Conservation (phyloP, 1,140 invertebrate species). For the Brachionus asplanchnoidis region DNA sequence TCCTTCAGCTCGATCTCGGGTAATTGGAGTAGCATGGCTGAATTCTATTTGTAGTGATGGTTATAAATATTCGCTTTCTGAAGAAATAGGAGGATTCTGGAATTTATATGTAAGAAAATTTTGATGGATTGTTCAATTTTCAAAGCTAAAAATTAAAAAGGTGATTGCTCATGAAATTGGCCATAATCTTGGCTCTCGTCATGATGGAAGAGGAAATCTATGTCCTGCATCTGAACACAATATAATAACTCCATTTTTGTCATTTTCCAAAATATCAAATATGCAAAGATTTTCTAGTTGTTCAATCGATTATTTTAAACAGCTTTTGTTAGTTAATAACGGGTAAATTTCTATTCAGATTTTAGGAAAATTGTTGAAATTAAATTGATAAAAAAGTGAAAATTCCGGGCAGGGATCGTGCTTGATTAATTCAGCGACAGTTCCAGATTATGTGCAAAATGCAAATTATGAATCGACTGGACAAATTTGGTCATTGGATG, state of each 20-base stretch:
- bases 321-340: neutral
- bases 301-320: slow-evolving; percentile 5
- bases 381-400: neutral
- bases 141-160: neutral
- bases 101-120: slow-evolving; percentile 1
- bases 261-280: slow-evolving; percentile 13
- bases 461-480: neutral
- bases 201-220: neutral
- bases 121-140: neutral
- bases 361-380: neutral
- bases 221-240: neutral
- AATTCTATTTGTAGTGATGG: neutral
- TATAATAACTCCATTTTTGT: neutral
- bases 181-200: neutral
- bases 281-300: slow-evolving; percentile 28
- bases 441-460: neutral
- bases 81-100: slow-evolving; percentile 15
- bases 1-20: neutral
- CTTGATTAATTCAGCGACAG: neutral
- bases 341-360: neutral
- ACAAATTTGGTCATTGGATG: neutral
- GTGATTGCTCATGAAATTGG: slow-evolving; percentile 3
- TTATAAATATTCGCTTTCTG: neutral
- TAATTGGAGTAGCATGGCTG: neutral
- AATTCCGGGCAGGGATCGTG: neutral